Conservation (phyloP, 2,113 vertebrate species). For the Coptodon rendalli region DNA sequence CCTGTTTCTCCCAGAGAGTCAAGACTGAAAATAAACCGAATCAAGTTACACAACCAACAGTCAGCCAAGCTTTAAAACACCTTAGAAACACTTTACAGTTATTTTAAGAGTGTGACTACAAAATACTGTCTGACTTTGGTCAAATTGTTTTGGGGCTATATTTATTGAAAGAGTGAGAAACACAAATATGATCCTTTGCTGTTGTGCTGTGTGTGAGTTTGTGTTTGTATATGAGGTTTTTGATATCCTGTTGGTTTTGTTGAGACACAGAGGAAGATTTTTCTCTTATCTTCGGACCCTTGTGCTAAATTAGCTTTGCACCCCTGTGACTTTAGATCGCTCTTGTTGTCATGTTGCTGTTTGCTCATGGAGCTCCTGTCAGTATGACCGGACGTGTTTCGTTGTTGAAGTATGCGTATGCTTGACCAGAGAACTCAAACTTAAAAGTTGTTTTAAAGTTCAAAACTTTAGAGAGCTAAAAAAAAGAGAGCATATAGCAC, state of each 20-base stretch:
- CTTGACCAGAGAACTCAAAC: not conserved
- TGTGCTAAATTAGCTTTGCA: not conserved
- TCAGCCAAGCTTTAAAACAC: not conserved
- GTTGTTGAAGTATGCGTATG: not conserved
- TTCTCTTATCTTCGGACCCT: not conserved
- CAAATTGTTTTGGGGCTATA: not conserved
- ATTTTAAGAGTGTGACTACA: not conserved
- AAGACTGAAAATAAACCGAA: not conserved
- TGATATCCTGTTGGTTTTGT: not conserved
- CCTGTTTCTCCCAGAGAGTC: accelerated
- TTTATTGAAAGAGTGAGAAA: not conserved
- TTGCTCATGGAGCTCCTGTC: not conserved
- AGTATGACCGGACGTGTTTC: not conserved
- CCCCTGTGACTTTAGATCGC: not conserved
- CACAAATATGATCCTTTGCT: not conserved
- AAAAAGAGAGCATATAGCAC: not conserved
- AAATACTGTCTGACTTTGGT: not conserved
- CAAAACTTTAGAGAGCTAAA: not conserved
- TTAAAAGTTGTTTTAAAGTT: not conserved
- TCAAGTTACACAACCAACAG: not conserved
- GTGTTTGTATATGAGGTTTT: not conserved
- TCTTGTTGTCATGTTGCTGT: not conserved
- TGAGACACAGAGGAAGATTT: not conserved
- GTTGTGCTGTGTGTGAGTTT: not conserved
- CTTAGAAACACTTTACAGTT: not conserved